Evolutionary conservation across 2,888 invertebrate species (phyloP), one percentile per base, ranked within the genome.

Genomic region (Sceliomorpha sp.): DNA sequence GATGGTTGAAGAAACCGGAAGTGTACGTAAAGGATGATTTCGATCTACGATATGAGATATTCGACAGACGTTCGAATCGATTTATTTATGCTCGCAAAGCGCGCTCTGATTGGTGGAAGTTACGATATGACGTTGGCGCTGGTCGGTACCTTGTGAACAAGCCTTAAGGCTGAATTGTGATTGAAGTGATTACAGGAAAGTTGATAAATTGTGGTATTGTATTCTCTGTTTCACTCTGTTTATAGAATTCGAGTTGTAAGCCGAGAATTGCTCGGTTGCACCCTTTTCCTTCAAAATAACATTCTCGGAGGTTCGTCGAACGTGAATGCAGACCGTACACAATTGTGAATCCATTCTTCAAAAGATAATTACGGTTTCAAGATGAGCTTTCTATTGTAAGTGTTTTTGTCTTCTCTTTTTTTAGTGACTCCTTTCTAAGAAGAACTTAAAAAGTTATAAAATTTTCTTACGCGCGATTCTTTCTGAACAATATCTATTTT

Each of bases 311-410:
- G 15, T 14, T 17, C 26, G 14, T 58, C 20, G 10, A 14, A 14
- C 10, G 58, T 53, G 40, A 48, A 40, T 48, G 58, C 48, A 9
- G 40, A 36, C 20, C 29, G 13, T 13, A 20, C n/a, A 12, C 26
- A 7, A 24, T 24, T 17, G 12, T 17, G 20, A 47, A 40, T 34
- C 7, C 34, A 26, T 10, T 68, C 58, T 50, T 59, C 47, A 67
- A 60, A 56, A 70, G 59, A 68, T 73, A 70, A 70, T 70, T 44
- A 67, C 67, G 40, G 64, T 39, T 47, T 59, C 82, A 85, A 79
- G 73, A 87, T 87, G 87, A 87, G 87, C 85, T 87, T 87, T 82
- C 84, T 87, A 74, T 87, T 87, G 87, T 87, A 77, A 86, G 87
- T 87, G 58, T 70, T 76, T 37, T 50, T 58, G 42, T 36, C 32